Evolutionary conservation across 2,113 vertebrate species (phyloP).

Genomic region (Paraplagusia blochii): DNA sequence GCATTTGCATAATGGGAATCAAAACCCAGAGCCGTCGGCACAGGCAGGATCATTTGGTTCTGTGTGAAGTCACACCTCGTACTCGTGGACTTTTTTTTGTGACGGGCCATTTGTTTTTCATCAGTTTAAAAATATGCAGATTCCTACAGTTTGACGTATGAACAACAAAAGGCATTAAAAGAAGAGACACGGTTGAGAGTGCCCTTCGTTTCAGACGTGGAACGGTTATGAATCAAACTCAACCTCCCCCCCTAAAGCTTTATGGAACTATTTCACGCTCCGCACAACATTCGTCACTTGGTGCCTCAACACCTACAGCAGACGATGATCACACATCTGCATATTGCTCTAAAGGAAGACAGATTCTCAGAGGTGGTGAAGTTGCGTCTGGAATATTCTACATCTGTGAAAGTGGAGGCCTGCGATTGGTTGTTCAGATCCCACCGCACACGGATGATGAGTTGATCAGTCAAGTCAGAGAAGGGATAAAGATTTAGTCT

Average conservation of each 20-base stretch:
- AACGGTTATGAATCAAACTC: constrained; percentile 57
- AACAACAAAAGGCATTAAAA: constrained; percentile 61
- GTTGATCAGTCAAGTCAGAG: background rate
- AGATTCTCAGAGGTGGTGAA: constrained; percentile 14
- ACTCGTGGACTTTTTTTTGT: constrained; percentile 52
- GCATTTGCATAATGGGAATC: constrained; percentile 55
- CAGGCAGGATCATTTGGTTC: constrained; percentile 44
- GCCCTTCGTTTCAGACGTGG: constrained; percentile 45
- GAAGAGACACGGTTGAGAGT: constrained; percentile 37
- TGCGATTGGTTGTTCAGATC: background rate
- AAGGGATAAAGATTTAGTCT: constrained; percentile 40
- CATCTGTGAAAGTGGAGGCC: background rate
- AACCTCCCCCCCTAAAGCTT: constrained; percentile 57
- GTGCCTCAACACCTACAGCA: constrained; percentile 20
- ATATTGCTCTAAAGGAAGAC: constrained; percentile 12
- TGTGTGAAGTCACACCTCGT: constrained; percentile 48
- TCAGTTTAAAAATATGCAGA: constrained; percentile 62
- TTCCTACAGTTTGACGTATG: constrained; percentile 42
- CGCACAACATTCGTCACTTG: constrained; percentile 48
- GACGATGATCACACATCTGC: constrained; percentile 21
- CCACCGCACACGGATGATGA: background rate
- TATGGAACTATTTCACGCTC: constrained; percentile 67
- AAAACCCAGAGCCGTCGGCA: constrained; percentile 35
- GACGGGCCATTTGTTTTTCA: constrained; percentile 66
- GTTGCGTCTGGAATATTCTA: background rate